Base-by-base conservation (phyloP, 2,113 vertebrate genomes). In the Damaliscus lunatus region DNA sequence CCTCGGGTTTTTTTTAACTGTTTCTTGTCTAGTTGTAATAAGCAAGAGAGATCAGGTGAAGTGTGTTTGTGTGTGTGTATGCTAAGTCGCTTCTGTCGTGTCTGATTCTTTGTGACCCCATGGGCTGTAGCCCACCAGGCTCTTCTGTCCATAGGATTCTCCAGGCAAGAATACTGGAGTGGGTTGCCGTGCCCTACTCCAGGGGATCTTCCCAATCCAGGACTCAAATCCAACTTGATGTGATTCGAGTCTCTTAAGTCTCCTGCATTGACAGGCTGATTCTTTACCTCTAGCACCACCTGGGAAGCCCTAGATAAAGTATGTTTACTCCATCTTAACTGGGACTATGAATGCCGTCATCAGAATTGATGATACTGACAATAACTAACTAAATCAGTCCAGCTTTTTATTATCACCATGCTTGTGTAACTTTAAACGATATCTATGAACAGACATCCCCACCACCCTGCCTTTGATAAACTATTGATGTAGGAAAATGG, bases 31-130 rank as follows among this genome's bases (percentile, higher is more conserved):
- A 40, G 7, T 55, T 52, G 0, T 50, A 50, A 40, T 46, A 60
- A 90, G 40, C 6, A 4, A 31, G 12, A 67, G 14, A 48, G 27
- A 50, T 7, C 6, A 0, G 64, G 7, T 9, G 21, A 83, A 9
- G 3, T 82, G 19, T 81, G 67, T 40, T 14, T 43, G 40, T 77
- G 23, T 77, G 71, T 2, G 1, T 77, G 23, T 14, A 3, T 77
- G 40, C 71, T 43, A 5, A 40, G 3, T 43, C 0, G 0, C 71
- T 74, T 74, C 11, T 27, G 40, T 43, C 12, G 0, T 77, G 40
- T 77, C 23, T 43, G 40, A 77, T 13, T 77, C 36, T 77, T 13
- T 77, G 3, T 7, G 23, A 43, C 6, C 12, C 0, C 23, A 43
- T 13, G 71, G 71, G 43, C 40, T 43, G 5, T 77, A 77, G 40